phyloP scores from a whole-genome alignment of 2,797 vertebrate species.

The Lates japonicus region DNA sequence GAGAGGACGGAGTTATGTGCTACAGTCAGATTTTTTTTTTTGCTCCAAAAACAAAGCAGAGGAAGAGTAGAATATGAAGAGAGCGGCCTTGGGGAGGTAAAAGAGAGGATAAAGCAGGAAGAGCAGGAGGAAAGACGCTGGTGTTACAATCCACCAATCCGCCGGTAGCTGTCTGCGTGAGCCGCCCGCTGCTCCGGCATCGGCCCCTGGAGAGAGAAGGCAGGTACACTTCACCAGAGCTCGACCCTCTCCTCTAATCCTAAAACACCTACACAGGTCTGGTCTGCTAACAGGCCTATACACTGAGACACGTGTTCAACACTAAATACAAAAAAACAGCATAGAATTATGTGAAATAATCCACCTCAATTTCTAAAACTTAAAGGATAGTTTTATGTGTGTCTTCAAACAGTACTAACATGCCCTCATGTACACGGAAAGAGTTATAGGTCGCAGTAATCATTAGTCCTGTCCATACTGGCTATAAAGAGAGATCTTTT shows the following conservation, averaged over 20 bases:
- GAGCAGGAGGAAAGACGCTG: constrained; percentile 64
- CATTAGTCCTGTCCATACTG: too few relatives aligned
- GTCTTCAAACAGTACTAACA: background rate
- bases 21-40: constrained; percentile 17
- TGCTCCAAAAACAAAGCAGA: constrained; percentile 27
- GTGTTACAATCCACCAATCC: constrained; percentile 94
- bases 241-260: constrained; percentile 47
- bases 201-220: constrained; percentile 92
- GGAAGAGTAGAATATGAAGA: constrained; percentile 40
- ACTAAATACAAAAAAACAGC: background rate
- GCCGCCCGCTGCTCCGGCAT: constrained; percentile 91
- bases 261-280: constrained; percentile 24
- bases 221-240: constrained; percentile 91
- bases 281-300: background rate
- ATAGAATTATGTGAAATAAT: background rate
- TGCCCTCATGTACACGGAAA: too few relatives aligned
- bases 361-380: background rate
- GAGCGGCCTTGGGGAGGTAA: constrained; percentile 19
- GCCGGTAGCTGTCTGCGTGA: constrained; percentile 94
- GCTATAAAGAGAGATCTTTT: too few relatives aligned
- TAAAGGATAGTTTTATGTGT: background rate
- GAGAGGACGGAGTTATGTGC: background rate
- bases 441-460: background rate
- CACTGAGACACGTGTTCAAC: background rate
- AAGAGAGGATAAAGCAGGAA: constrained; percentile 39